Conservation (phyloP, 2,797 vertebrate species). For the Falco peregrinus region DNA sequence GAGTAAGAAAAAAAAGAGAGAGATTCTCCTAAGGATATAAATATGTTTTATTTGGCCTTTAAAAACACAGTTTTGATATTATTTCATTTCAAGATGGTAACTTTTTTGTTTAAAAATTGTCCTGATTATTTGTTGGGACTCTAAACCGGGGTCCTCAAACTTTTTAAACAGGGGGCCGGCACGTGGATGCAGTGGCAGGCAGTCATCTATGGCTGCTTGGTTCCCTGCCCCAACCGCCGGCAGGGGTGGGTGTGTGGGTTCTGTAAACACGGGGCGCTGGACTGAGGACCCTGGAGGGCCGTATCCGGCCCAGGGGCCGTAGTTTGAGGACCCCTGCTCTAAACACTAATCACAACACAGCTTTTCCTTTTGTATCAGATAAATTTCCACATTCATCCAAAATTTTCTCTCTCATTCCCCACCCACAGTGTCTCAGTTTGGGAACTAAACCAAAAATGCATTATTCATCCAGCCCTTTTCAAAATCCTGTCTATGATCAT, state of each 20-base stretch:
- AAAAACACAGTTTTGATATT: background rate
- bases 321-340: background rate
- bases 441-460: background rate
- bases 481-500: background rate
- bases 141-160: background rate
- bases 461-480: background rate
- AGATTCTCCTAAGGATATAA: background rate
- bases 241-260: too few relatives aligned
- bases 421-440: background rate
- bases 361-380: background rate
- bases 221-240: too few relatives aligned
- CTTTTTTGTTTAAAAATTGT: background rate
- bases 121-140: background rate
- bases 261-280: too few relatives aligned
- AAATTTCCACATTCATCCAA: background rate
- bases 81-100: background rate
- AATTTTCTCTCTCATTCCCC: background rate
- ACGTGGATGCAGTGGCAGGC: too few relatives aligned
- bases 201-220: too few relatives aligned
- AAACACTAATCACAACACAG: background rate
- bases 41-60: background rate
- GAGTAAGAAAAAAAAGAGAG: background rate
- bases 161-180: too few relatives aligned
- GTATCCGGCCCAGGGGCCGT: too few relatives aligned
- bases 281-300: too few relatives aligned